Evolutionary conservation across 2,888 invertebrate species (phyloP).

Genomic region (Hirudinaria manillensis): DNA sequence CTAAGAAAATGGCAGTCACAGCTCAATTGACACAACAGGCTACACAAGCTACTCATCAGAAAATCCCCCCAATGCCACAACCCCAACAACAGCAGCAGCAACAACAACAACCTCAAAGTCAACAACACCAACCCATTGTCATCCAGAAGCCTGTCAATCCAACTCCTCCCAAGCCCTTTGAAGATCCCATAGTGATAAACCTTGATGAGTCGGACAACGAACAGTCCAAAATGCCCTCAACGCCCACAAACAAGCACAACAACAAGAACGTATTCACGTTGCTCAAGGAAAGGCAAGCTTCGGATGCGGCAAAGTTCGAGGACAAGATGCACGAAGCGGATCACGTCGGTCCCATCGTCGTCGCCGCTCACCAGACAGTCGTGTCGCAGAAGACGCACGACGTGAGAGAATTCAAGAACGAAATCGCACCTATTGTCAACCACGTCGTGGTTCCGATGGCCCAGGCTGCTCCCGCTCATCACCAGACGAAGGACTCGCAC

Average conservation of each 20-base stretch:
- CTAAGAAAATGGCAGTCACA: neutral
- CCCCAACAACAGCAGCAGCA: conserved; percentile 16
- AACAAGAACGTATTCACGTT: conserved; percentile 5
- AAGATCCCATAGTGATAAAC: neutral
- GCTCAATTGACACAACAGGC: neutral
- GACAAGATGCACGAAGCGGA: neutral
- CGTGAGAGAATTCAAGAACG: too few relatives aligned
- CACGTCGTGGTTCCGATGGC: too few relatives aligned
- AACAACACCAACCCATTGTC: neutral
- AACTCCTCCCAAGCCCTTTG: neutral
- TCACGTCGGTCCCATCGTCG: neutral
- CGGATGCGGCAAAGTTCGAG: neutral
- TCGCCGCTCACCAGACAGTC: too few relatives aligned
- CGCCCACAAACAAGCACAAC: neutral
- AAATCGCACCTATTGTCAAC: neutral
- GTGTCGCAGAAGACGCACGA: too few relatives aligned
- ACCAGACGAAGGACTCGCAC: too few relatives aligned
- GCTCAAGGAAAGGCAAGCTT: neutral
- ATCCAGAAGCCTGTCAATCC: too few relatives aligned
- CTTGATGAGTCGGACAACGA: neutral
- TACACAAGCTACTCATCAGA: too few relatives aligned
- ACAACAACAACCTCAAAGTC: conserved; percentile 11
- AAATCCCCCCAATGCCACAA: neutral
- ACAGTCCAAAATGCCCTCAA: neutral
- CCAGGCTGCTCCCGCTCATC: too few relatives aligned